phyloP scores from a whole-genome alignment of 2,888 invertebrate species.

The Amblyjoppa fuscipennis region DNA sequence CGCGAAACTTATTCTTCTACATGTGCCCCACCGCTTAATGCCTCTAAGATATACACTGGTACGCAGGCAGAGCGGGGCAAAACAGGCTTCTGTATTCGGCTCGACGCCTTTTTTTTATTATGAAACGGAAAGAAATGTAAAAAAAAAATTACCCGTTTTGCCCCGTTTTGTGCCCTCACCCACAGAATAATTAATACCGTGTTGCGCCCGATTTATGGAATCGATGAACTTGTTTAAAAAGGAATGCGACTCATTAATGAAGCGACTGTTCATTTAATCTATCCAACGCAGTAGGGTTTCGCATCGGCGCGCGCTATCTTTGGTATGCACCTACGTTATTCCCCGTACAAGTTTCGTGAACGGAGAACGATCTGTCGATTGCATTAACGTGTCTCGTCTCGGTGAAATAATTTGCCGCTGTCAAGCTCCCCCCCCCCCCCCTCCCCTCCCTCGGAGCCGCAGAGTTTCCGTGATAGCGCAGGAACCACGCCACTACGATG shows the following conservation, averaged over 20 bases:
- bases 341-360: conserved; percentile 6
- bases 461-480: conserved; percentile 14
- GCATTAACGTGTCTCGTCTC: conserved; percentile 55
- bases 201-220: conserved; percentile 6
- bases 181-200: conserved; percentile 23
- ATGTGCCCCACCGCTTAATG: conserved; percentile 32
- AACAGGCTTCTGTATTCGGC: not conserved
- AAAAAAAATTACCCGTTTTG: no score
- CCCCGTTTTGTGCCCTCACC: no score
- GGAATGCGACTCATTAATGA: not conserved
- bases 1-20: conserved; percentile 50
- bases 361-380: conserved; percentile 58
- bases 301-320: no score
- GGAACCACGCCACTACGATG: conserved; percentile 70
- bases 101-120: not conserved
- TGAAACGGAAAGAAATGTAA: no score
- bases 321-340: no score
- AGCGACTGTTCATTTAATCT: no score
- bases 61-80: not conserved
- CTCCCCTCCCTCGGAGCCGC: not conserved
- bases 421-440: conserved; percentile 56
- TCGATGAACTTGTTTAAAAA: conserved; percentile 37
- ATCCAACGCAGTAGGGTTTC: no score
- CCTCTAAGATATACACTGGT: conserved; percentile 15
- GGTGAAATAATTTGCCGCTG: conserved; percentile 57